Percentiles rank a stretch among this genome's conserved stretches.
Evolutionary conservation across 2,888 invertebrate genomes (phyloP).

Genomic region (Lysandra bellargus): DNA sequence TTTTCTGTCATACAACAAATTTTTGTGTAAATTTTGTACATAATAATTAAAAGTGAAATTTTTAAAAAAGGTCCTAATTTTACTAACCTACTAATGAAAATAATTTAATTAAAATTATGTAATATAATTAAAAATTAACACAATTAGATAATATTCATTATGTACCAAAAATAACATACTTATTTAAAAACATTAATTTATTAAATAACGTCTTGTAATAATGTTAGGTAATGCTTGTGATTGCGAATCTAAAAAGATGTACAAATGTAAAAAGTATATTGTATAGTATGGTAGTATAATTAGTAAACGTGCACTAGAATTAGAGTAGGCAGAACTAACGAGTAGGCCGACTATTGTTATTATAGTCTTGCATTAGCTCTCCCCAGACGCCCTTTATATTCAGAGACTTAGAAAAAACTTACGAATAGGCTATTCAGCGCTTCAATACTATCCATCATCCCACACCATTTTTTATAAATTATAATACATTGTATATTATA

Average conservation of each 20-base stretch:
- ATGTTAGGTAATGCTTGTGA: neutral
- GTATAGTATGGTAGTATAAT: no score
- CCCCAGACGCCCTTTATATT: no score
- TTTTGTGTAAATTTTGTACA: constrained; percentile 5
- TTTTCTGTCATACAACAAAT: neutral
- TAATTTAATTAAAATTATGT: constrained; percentile 19
- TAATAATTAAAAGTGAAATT: neutral
- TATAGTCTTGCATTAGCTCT: no score
- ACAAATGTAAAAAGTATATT: neutral
- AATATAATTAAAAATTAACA: constrained; percentile 7
- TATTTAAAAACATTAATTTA: neutral
- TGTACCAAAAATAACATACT: neutral
- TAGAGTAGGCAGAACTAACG: no score
- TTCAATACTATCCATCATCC: neutral
- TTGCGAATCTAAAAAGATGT: neutral
- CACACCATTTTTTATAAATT: constrained; percentile 39
- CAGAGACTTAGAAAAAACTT: no score
- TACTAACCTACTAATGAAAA: constrained; percentile 30
- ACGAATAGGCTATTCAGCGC: no score
- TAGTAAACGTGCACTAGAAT: no score
- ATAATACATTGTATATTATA: neutral
- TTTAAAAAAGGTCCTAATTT: neutral
- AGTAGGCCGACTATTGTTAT: no score
- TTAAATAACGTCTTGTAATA: neutral
- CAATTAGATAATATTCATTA: neutral